A percentile compares a stretch with the other conserved stretches of the same genome.
Evolutionary conservation across 2,797 vertebrate species (phyloP).

Genomic region (Clarias laeviceps): DNA sequence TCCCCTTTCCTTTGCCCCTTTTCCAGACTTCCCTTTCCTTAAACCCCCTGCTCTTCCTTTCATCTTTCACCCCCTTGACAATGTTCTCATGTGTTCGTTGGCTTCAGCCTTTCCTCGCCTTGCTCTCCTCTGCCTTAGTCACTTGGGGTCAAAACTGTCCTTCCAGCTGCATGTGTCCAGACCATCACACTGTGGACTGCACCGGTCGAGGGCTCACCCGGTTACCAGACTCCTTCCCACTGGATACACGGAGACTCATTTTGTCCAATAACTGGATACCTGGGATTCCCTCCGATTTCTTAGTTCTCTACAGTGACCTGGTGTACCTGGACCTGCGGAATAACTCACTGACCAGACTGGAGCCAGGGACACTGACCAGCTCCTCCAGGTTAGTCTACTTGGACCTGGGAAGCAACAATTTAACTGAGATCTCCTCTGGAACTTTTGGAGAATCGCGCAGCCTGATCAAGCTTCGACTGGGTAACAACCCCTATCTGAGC

Average conservation of each 20-base stretch:
- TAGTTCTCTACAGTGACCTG: conserved; percentile 89
- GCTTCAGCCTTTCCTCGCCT: conserved; percentile 78
- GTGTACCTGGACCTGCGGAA: conserved; percentile 91
- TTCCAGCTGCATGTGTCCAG: conserved; percentile 84
- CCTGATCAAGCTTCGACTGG: conserved; percentile 85
- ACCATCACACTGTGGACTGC: conserved; percentile 91
- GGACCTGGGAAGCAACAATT: conserved; percentile 89
- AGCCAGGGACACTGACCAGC: conserved; percentile 85
- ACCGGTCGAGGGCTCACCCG: conserved; percentile 81
- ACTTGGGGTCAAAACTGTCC: conserved; percentile 79
- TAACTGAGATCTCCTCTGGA: conserved; percentile 84
- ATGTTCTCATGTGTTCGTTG: conserved; percentile 84
- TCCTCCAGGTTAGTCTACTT: conserved; percentile 86
- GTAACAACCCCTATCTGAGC: conserved; percentile 82
- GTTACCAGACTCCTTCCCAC: conserved; percentile 84
- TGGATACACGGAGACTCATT: conserved; percentile 87
- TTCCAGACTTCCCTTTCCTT: conserved; percentile 54
- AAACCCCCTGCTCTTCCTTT: conserved; percentile 65
- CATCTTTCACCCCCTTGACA: conserved; percentile 70
- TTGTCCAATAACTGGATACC: conserved; percentile 89
- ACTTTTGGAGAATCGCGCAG: conserved; percentile 83
- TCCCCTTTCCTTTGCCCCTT: conserved; percentile 56
- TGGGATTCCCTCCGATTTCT: conserved; percentile 86
- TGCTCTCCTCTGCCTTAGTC: conserved; percentile 74
- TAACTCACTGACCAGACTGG: conserved; percentile 84